These are phyloP conservation scores for Drosophila biarmipes DNA, from an alignment of 1,140 invertebrate species.

Conservation along the genomic window DNA sequence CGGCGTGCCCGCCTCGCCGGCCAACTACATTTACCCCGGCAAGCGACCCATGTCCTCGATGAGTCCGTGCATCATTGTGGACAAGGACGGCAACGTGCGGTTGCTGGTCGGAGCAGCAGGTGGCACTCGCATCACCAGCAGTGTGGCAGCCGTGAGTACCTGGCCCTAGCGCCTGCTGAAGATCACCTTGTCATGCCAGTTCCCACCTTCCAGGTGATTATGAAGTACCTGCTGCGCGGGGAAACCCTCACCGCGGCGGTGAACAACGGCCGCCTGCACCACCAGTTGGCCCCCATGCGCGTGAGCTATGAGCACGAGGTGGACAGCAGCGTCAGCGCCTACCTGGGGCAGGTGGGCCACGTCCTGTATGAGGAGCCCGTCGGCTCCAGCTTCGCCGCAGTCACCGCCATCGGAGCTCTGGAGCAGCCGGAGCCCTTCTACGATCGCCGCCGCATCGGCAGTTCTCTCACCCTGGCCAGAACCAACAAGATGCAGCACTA, in stretches of 20 bases:
- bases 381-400: conserved; percentile 85
- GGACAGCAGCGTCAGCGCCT: conserved; percentile 59
- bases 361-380: conserved; percentile 74
- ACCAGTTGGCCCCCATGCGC: conserved; percentile 95
- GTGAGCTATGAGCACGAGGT: conserved; percentile 85
- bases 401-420: conserved; percentile 84
- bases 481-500: conserved; percentile 78
- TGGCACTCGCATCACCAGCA: conserved; percentile 95
- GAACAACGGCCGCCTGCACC: conserved; percentile 93
- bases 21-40: conserved; percentile 93
- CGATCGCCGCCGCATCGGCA: conserved; percentile 85
- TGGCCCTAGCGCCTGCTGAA: too few relatives aligned
- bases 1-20: conserved; percentile 90
- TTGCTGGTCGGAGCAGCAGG: conserved; percentile 96
- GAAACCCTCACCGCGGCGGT: conserved; percentile 91
- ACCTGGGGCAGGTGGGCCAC: conserved; percentile 83
- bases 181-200: not conserved
- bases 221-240: conserved; percentile 90
- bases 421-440: conserved; percentile 78
- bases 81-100: conserved; percentile 90
- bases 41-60: conserved; percentile 98
- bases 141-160: conserved; percentile 86
- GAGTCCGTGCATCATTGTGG: conserved; percentile 94
- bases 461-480: conserved; percentile 83
- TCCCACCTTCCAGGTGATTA: conserved; percentile 85